phyloP scores from a whole-genome alignment of 2,113 vertebrate species.

The Oostethus manadensis region DNA sequence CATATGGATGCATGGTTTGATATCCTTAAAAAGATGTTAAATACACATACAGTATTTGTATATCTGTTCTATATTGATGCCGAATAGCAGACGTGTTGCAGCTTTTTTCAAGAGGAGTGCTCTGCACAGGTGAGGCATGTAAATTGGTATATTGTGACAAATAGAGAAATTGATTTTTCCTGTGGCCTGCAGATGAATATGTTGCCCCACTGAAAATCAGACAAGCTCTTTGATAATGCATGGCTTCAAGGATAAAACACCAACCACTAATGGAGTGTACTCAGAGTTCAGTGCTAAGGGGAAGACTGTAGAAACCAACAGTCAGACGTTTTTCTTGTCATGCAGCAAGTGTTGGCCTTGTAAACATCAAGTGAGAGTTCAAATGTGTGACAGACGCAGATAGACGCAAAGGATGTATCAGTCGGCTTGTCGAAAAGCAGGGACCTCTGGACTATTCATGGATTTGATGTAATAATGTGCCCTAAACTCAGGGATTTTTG shows the following conservation, averaged over 20 bases:
- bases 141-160: neutral
- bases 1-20: neutral
- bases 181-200: neutral
- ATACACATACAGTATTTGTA: neutral
- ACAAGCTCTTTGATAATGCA: conserved; percentile 8
- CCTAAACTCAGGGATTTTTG: too few relatives aligned
- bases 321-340: conserved; percentile 32
- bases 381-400: conserved; percentile 1
- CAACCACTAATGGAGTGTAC: conserved; percentile 41
- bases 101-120: neutral
- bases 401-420: neutral
- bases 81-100: neutral
- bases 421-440: neutral
- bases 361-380: conserved; percentile 7
- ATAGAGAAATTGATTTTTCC: neutral
- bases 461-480: too few relatives aligned
- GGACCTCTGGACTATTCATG: too few relatives aligned
- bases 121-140: neutral
- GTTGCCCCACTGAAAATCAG: conserved; percentile 9
- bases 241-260: conserved; percentile 15
- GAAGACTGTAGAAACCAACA: conserved; percentile 21
- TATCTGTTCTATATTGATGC: neutral
- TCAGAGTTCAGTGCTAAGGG: conserved; percentile 23
- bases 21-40: neutral
- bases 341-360: conserved; percentile 13